A percentile compares a stretch with the other conserved stretches of the same genome.
These are phyloP conservation scores for Hirtodrosophila duncani DNA, from an alignment of 2,888 invertebrate species.

Conservation along the genomic window DNA sequence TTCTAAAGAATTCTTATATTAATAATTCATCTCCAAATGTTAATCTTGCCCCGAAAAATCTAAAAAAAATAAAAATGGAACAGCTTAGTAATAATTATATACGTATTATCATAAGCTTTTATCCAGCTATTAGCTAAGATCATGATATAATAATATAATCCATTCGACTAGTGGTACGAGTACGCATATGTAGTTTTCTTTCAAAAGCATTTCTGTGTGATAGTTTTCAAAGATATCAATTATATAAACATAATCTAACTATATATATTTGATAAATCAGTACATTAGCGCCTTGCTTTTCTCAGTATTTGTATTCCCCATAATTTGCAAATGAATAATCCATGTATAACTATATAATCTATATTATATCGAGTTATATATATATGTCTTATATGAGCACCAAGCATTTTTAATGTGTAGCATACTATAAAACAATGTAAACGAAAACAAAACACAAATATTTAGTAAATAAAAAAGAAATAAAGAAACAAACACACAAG, in stretches of 20 bases:
- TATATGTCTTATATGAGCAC: slow-evolving; percentile 58
- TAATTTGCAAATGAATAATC: not conserved
- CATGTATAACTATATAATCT: slow-evolving; percentile 3
- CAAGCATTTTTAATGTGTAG: slow-evolving; percentile 69
- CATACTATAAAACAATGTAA: slow-evolving; percentile 36
- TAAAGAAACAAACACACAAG: slow-evolving; percentile 56
- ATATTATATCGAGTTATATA: slow-evolving; percentile 24
- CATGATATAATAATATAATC: slow-evolving; percentile 16
- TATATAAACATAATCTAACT: slow-evolving; percentile 3
- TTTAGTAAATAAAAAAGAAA: slow-evolving; percentile 64
- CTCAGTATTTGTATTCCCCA: slow-evolving; percentile 44
- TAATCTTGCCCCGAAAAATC: slow-evolving; percentile 26
- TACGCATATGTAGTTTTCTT: not conserved
- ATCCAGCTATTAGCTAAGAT: not conserved
- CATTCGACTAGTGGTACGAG: slow-evolving; percentile 44
- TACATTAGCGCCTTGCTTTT: slow-evolving; percentile 44
- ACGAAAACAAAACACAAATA: slow-evolving; percentile 33
- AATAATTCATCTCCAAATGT: not conserved
- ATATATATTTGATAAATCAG: slow-evolving; percentile 3
- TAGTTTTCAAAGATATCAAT: slow-evolving; percentile 61
- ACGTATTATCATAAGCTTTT: too few relatives aligned
- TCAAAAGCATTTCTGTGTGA: slow-evolving; percentile 59
- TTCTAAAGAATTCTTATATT: not conserved
- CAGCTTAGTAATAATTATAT: slow-evolving; percentile 35
- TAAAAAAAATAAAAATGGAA: slow-evolving; percentile 20